Percentiles rank a stretch among this genome's conserved stretches.
These are phyloP conservation scores for Oscheius sp. DNA, from an alignment of 2,888 invertebrate species.

Conservation along the genomic window DNA sequence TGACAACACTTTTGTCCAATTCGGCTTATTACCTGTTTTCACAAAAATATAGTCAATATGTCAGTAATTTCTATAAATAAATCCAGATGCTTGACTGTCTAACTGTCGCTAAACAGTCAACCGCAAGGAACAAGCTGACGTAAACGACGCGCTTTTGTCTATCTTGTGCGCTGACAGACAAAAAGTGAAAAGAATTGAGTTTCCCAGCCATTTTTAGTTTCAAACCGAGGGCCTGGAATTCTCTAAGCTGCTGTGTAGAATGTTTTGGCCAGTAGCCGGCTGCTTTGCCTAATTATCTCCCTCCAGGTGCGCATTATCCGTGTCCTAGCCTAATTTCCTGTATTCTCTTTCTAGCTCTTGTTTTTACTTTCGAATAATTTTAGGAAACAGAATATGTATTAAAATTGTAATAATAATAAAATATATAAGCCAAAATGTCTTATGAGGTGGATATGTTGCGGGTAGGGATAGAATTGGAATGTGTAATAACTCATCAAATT, in stretches of 20 bases:
- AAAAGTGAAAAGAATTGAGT: too few relatives aligned
- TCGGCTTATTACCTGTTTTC: neutral
- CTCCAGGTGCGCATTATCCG: constrained; percentile 20
- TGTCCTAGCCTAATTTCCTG: neutral
- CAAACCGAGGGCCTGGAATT: too few relatives aligned
- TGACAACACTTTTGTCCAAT: neutral
- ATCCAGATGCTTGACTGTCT: neutral
- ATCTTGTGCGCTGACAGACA: too few relatives aligned
- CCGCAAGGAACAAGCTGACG: neutral
- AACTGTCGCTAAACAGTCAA: neutral
- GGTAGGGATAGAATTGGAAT: neutral
- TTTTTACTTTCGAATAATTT: neutral
- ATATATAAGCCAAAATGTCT: constrained; percentile 16
- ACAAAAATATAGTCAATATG: neutral
- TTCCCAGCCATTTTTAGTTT: too few relatives aligned
- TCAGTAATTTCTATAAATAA: neutral
- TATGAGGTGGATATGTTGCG: constrained; percentile 22
- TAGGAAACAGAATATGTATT: constrained; percentile 22
- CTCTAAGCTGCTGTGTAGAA: too few relatives aligned
- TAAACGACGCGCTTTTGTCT: too few relatives aligned
- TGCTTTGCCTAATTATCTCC: constrained; percentile 1
- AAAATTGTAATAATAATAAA: constrained; percentile 11
- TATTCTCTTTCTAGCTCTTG: neutral
- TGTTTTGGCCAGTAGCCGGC: too few relatives aligned
- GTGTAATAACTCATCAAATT: constrained; percentile 28